Conservation (phyloP, 2,797 vertebrate species). For the Malacoraja senta region DNA sequence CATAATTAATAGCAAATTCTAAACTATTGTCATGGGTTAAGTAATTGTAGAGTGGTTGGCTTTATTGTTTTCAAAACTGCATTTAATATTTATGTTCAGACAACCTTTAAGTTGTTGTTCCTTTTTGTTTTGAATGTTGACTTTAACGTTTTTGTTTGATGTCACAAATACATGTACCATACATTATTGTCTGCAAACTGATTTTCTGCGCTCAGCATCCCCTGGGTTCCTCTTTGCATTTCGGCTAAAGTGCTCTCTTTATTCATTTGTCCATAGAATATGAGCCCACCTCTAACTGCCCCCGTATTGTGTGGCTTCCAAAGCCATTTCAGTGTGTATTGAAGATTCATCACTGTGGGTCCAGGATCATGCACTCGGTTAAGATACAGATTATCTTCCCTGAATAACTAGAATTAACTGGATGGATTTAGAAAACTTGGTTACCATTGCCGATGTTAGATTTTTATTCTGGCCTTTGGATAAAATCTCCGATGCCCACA, state of each 20-base stretch:
- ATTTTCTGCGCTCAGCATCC: background rate
- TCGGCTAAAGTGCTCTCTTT: background rate
- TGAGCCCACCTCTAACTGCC: too few relatives aligned
- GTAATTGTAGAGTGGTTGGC: background rate
- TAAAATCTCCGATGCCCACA: too few relatives aligned
- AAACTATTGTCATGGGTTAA: background rate
- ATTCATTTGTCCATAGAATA: too few relatives aligned
- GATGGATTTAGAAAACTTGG: too few relatives aligned
- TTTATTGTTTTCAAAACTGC: conserved; percentile 26
- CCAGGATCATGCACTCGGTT: too few relatives aligned
- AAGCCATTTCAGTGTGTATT: too few relatives aligned
- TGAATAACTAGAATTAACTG: too few relatives aligned
- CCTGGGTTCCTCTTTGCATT: background rate
- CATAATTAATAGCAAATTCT: background rate
- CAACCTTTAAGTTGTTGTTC: background rate
- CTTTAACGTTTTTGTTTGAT: background rate
- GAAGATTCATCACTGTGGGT: too few relatives aligned
- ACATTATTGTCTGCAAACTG: background rate
- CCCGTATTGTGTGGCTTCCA: too few relatives aligned
- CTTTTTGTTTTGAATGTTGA: background rate
- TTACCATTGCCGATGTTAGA: too few relatives aligned
- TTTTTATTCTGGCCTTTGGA: too few relatives aligned
- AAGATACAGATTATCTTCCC: too few relatives aligned
- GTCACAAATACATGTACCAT: background rate
- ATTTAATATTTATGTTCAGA: conserved; percentile 21